Conservation (phyloP, 2,113 vertebrate genomes). For the Danio rerio region DNA sequence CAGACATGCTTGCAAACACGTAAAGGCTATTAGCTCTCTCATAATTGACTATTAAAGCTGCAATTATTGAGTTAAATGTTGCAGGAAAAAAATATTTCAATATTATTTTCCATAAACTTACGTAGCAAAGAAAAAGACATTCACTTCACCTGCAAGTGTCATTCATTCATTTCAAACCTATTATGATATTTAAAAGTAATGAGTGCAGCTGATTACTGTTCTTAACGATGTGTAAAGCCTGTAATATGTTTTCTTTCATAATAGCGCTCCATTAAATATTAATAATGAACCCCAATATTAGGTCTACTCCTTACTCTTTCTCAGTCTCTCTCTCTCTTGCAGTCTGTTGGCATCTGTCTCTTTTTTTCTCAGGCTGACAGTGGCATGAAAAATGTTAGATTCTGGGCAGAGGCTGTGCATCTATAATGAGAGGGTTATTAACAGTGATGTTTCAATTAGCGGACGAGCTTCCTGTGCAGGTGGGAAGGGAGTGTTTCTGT, state of each 20-base stretch:
- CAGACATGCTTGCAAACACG: not conserved
- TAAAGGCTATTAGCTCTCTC: not conserved
- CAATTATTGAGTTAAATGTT: not conserved
- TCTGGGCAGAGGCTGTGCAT: not conserved
- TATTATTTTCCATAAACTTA: conserved; percentile 20
- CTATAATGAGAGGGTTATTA: conserved; percentile 49
- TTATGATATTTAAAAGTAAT: conserved; percentile 14
- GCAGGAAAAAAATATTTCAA: not conserved
- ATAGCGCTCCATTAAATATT: conserved; percentile 1
- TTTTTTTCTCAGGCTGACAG: not conserved
- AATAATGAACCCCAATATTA: conserved; percentile 14
- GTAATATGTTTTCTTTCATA: conserved; percentile 4
- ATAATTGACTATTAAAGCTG: not conserved
- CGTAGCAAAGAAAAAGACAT: not conserved
- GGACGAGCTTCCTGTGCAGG: conserved; percentile 41
- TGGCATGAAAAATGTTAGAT: conserved; percentile 9
- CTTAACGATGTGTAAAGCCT: not conserved
- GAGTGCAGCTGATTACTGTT: not conserved
- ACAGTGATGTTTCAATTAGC: conserved; percentile 52
- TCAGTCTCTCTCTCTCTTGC: not conserved
- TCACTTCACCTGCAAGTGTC: not conserved
- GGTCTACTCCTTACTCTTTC: not conserved
- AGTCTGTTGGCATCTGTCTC: not conserved
- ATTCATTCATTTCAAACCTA: not conserved
- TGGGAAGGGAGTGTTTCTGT: conserved; percentile 37